A percentile compares a stretch with the other conserved stretches of the same genome.
phyloP scores from a whole-genome alignment of 2,113 vertebrate genomes.

The Psilopogon haemacephalus region DNA sequence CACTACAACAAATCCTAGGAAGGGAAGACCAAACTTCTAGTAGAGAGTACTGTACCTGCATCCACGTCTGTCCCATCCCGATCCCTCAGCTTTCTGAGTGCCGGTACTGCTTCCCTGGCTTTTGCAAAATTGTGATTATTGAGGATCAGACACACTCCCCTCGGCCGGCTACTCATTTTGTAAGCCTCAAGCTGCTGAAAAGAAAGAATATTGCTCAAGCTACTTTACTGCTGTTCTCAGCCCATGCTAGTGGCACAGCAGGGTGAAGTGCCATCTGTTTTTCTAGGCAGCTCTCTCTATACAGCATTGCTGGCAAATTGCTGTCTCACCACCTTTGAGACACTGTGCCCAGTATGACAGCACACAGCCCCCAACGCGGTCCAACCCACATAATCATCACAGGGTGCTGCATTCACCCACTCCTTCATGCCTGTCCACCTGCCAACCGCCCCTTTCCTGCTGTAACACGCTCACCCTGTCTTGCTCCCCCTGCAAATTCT shows the following conservation, averaged over 20 bases:
- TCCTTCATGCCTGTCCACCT: background rate
- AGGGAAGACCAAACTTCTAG: background rate
- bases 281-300: background rate
- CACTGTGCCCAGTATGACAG: background rate
- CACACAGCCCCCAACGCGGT: no score
- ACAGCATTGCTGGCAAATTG: background rate
- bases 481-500: background rate
- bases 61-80: constrained; percentile 79
- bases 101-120: constrained; percentile 13
- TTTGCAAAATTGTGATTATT: constrained; percentile 80
- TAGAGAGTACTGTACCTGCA: constrained; percentile 68
- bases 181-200: constrained; percentile 60
- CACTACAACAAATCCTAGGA: background rate
- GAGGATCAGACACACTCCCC: constrained; percentile 85
- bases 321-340: background rate
- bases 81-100: background rate
- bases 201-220: background rate
- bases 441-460: no score
- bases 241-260: background rate
- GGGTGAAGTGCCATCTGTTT: background rate
- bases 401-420: background rate
- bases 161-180: constrained; percentile 76
- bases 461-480: background rate
- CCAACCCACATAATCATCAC: accelerated
- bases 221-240: background rate